Evolutionary conservation across 2,888 invertebrate genomes (phyloP).

Genomic region (Junonia oenone): DNA sequence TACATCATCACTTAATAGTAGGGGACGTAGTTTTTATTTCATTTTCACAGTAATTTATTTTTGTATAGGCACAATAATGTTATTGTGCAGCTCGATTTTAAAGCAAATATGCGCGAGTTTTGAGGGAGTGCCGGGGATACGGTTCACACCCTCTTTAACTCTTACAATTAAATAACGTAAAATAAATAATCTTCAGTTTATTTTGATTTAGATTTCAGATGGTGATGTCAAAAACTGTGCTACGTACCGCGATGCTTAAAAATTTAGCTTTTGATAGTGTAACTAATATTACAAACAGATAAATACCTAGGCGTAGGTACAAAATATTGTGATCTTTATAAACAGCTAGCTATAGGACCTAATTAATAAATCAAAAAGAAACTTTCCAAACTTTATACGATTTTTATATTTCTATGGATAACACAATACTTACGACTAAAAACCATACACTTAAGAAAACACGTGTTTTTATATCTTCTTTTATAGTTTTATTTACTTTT

Average conservation of each 20-base stretch:
- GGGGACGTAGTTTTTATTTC: constrained; percentile 75
- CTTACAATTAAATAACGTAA: constrained; percentile 33
- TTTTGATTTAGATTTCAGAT: not conserved
- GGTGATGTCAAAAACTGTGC: not conserved
- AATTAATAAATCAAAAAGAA: too few species aligned
- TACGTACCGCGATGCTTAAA: too few species aligned
- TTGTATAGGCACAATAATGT: constrained; percentile 66
- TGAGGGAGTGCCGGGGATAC: constrained; percentile 57
- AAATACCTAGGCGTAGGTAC: too few species aligned
- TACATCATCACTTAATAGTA: constrained; percentile 76
- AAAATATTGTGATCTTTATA: too few species aligned
- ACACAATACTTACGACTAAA: too few species aligned
- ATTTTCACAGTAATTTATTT: constrained; percentile 77
- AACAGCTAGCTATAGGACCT: too few species aligned
- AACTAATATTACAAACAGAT: too few species aligned
- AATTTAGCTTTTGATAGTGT: too few species aligned
- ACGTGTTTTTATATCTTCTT: constrained; percentile 4
- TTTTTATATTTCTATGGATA: too few species aligned
- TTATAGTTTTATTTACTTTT: constrained; percentile 47
- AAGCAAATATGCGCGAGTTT: constrained; percentile 67
- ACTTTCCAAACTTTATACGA: too few species aligned
- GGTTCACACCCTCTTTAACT: constrained; percentile 59
- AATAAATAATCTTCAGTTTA: constrained; percentile 25
- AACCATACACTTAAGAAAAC: constrained; percentile 6
- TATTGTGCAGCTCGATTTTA: constrained; percentile 68